phyloP scores from a whole-genome alignment of 23 tunicate species.

The Styela clava region DNA sequence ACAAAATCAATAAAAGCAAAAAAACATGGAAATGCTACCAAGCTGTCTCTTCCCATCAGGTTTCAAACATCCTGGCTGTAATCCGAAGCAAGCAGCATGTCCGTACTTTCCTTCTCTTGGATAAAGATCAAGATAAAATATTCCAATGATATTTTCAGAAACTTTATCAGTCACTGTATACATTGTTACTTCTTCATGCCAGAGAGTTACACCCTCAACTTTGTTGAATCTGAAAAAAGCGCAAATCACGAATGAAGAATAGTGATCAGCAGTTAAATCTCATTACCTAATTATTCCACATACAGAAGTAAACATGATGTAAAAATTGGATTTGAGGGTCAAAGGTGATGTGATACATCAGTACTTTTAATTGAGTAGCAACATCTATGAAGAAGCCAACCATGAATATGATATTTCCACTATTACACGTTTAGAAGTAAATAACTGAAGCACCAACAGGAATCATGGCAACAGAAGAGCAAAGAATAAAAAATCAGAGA shows the following conservation, averaged over 20 bases:
- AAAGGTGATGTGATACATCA: neutral
- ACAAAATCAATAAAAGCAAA: no score
- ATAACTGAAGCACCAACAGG: no score
- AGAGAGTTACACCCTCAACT: constrained; percentile 40
- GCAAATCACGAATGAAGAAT: no score
- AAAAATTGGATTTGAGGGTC: no score
- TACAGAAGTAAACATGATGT: no score
- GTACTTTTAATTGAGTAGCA: no score
- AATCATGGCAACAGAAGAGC: no score
- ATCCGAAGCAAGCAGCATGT: constrained; percentile 89
- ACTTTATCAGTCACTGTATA: constrained; percentile 59
- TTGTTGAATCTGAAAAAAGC: constrained; percentile 31
- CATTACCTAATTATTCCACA: no score
- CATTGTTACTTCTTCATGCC: constrained; percentile 83
- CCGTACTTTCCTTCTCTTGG: constrained; percentile 92
- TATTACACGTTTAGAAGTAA: no score
- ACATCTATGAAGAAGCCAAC: no score
- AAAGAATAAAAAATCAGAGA: no score
- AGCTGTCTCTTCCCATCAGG: constrained; percentile 72
- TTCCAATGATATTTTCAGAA: constrained; percentile 56
- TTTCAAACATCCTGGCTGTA: constrained; percentile 76
- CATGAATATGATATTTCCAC: no score
- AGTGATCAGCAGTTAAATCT: neutral
- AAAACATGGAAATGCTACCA: constrained; percentile 23
- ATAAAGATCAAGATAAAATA: constrained; percentile 68